Conservation (phyloP, 2,888 invertebrate genomes). For the Meloe dianella region DNA sequence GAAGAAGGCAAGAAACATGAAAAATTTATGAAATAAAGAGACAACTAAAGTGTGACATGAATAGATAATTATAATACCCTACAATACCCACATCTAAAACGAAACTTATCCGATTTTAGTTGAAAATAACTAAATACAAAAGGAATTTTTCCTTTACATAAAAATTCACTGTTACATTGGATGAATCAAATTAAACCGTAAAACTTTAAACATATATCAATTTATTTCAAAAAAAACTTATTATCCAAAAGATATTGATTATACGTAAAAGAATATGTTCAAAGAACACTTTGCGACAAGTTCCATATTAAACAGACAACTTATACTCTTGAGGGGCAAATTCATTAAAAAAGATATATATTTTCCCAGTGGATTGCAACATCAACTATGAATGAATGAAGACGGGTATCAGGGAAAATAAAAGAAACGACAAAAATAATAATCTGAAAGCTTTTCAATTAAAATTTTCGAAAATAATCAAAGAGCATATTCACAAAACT, state of each 20-base stretch:
- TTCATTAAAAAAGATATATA: constrained; percentile 7
- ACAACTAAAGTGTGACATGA: constrained; percentile 24
- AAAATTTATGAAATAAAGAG: constrained; percentile 32
- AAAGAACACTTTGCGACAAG: not conserved
- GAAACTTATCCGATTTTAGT: not conserved
- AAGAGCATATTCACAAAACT: not conserved
- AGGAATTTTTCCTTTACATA: not conserved
- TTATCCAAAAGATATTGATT: not conserved
- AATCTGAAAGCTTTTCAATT: not conserved
- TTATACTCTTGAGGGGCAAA: constrained; percentile 5
- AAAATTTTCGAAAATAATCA: constrained; percentile 1
- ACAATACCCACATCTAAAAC: not conserved
- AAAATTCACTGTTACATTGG: too few relatives aligned
- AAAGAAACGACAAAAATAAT: not conserved
- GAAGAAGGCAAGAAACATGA: constrained; percentile 22
- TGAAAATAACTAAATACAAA: not conserved
- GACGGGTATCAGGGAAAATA: not conserved
- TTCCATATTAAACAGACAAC: not conserved
- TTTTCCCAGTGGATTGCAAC: not conserved
- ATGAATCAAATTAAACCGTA: not conserved
- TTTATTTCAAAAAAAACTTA: not conserved
- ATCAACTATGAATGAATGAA: not conserved
- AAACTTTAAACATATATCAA: not conserved
- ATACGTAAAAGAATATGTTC: not conserved
- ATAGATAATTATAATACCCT: not conserved